These are phyloP conservation scores for Meliscaeva auricollis DNA, from an alignment of 2,888 invertebrate species.

Conservation along the genomic window DNA sequence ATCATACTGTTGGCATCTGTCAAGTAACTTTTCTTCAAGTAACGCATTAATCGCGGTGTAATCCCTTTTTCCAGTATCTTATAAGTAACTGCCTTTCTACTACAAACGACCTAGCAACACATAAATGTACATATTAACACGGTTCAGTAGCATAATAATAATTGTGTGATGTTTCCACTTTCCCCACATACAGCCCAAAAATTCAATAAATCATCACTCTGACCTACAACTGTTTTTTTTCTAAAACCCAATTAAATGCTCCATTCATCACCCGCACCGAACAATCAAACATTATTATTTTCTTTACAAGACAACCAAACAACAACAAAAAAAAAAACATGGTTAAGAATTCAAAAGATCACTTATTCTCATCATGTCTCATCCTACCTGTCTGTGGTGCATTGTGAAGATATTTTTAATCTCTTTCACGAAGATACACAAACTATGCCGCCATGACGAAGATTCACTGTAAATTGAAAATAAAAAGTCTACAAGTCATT, in stretches of 20 bases:
- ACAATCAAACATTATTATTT: background rate
- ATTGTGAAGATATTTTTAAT: slow-evolving; percentile 19
- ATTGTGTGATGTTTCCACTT: slow-evolving; percentile 42
- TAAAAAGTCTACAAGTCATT: slow-evolving; percentile 11
- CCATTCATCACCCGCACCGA: slow-evolving; percentile 33
- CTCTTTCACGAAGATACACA: slow-evolving; percentile 10
- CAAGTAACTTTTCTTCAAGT: too few species aligned
- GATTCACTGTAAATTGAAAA: slow-evolving; percentile 2
- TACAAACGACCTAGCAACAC: background rate
- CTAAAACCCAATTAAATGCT: slow-evolving; percentile 28
- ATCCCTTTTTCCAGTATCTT: too few species aligned
- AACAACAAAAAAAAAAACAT: background rate
- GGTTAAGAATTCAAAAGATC: slow-evolving; percentile 19
- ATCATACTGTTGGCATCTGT: too few species aligned
- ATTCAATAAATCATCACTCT: slow-evolving; percentile 58
- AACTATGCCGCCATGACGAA: slow-evolving; percentile 19
- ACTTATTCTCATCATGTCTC: slow-evolving; percentile 7
- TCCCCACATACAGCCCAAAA: slow-evolving; percentile 35
- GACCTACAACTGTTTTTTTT: slow-evolving; percentile 51
- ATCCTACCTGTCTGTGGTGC: background rate
- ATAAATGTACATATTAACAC: background rate
- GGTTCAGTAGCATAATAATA: slow-evolving; percentile 16
- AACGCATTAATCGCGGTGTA: too few species aligned
- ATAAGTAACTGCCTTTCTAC: too few species aligned
- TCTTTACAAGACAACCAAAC: too few species aligned